Conservation (phyloP, 2,797 vertebrate species). For the Acrossocheilus wenchowensis region DNA sequence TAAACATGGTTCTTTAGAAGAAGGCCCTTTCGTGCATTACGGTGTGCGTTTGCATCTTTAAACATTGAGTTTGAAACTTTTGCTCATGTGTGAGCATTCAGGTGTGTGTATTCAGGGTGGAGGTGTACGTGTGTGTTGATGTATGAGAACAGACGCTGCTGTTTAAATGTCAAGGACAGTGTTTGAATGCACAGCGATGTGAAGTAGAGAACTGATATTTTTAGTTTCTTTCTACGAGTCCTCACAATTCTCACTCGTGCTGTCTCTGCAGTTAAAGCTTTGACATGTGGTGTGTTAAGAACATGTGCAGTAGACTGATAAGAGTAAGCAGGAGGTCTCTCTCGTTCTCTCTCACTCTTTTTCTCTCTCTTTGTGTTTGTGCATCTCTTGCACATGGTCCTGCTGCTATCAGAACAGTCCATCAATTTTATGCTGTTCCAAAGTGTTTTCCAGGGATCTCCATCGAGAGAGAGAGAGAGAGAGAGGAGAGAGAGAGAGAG, state of each 20-base stretch:
- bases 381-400: constrained; percentile 58
- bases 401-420: constrained; percentile 66
- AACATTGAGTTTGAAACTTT: constrained; percentile 14
- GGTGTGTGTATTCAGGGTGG: constrained; percentile 19
- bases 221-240: constrained; percentile 48
- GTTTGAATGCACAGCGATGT: constrained; percentile 42
- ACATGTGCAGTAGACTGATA: constrained; percentile 82
- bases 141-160: constrained; percentile 38
- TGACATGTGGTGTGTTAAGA: constrained; percentile 67
- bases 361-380: constrained; percentile 25
- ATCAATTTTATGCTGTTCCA: constrained; percentile 61
- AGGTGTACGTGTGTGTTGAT: constrained; percentile 10
- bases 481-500: constrained; percentile 34
- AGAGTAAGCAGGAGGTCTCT: constrained; percentile 66
- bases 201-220: constrained; percentile 52
- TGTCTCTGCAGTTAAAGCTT: constrained; percentile 21
- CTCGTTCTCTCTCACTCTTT: constrained; percentile 51
- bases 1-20: constrained; percentile 41
- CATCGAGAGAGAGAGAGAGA: constrained; percentile 1
- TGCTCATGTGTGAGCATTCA: constrained; percentile 13
- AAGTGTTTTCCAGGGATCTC: constrained; percentile 22
- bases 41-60: constrained; percentile 18
- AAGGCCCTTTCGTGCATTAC: neutral
- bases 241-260: constrained; percentile 42
- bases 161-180: constrained; percentile 57